Conservation (phyloP, 2,888 invertebrate species). For the Labia minor region DNA sequence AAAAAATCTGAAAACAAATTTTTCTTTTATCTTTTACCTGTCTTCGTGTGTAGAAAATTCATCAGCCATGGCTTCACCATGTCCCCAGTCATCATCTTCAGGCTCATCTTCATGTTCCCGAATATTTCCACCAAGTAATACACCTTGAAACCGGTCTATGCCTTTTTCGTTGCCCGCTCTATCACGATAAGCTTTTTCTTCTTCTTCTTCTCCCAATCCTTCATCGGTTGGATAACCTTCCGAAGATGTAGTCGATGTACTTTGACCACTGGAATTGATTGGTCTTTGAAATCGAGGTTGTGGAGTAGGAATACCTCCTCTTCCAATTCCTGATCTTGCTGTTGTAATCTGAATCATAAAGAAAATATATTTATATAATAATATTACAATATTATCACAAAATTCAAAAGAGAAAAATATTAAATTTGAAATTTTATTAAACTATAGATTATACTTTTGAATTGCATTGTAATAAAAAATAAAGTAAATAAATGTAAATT, state of each 20-base stretch:
- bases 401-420: not conserved
- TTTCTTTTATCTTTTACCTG: constrained; percentile 32
- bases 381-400: not conserved
- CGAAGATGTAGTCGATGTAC: constrained; percentile 36
- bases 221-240: constrained; percentile 38
- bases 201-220: constrained; percentile 50
- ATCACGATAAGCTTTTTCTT: constrained; percentile 64
- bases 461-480: no score
- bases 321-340: not conserved
- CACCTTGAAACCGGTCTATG: not conserved
- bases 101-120: constrained; percentile 25
- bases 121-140: constrained; percentile 14
- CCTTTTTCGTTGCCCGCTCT: constrained; percentile 46
- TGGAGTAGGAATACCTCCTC: not conserved
- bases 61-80: constrained; percentile 52
- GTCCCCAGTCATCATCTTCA: constrained; percentile 45
- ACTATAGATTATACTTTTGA: no score
- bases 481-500: no score
- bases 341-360: not conserved
- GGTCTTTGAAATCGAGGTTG: constrained; percentile 9
- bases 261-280: not conserved
- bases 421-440: no score
- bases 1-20: no score
- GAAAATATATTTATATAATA: not conserved
- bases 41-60: constrained; percentile 45